phyloP scores from a whole-genome alignment of 2,797 vertebrate genomes.

The Cryptoprocta ferox region DNA sequence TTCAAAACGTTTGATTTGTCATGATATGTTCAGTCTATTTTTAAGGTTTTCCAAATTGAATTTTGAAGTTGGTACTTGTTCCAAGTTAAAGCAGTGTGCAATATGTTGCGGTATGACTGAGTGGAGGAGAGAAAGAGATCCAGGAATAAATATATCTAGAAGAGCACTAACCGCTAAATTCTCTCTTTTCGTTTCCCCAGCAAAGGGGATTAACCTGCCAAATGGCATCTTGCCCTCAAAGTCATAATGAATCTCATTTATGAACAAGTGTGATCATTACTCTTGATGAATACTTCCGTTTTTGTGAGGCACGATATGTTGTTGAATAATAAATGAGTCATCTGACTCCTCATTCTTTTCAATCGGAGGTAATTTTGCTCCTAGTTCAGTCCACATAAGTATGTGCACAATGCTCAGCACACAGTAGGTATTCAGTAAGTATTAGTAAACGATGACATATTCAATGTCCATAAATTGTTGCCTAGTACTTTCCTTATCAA shows the following conservation, averaged over 20 bases:
- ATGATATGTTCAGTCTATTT: slow-evolving; percentile 82
- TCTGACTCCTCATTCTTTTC: background rate
- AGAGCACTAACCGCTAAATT: slow-evolving; percentile 48
- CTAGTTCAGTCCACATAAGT: background rate
- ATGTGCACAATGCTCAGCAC: background rate
- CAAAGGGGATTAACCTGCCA: slow-evolving; percentile 45
- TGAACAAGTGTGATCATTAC: background rate
- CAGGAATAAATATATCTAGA: slow-evolving; percentile 71
- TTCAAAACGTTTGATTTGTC: slow-evolving; percentile 81
- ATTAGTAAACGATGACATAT: background rate
- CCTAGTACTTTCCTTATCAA: background rate
- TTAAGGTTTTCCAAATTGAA: slow-evolving; percentile 78
- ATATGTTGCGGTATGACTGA: slow-evolving; percentile 75
- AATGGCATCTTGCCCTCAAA: slow-evolving; percentile 24
- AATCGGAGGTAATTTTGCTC: background rate
- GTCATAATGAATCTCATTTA: slow-evolving; percentile 57
- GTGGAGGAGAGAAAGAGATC: slow-evolving; percentile 59
- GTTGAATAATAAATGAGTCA: background rate
- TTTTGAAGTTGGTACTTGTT: slow-evolving; percentile 75
- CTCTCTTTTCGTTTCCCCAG: slow-evolving; percentile 36
- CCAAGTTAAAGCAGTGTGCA: slow-evolving; percentile 77
- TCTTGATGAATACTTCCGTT: slow-evolving; percentile 32
- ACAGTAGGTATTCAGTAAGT: background rate
- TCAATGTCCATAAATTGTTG: background rate
- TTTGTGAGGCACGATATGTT: background rate